Base-by-base conservation (phyloP, 2,888 invertebrate species). In the Acanthosoma haemorrhoidale region DNA sequence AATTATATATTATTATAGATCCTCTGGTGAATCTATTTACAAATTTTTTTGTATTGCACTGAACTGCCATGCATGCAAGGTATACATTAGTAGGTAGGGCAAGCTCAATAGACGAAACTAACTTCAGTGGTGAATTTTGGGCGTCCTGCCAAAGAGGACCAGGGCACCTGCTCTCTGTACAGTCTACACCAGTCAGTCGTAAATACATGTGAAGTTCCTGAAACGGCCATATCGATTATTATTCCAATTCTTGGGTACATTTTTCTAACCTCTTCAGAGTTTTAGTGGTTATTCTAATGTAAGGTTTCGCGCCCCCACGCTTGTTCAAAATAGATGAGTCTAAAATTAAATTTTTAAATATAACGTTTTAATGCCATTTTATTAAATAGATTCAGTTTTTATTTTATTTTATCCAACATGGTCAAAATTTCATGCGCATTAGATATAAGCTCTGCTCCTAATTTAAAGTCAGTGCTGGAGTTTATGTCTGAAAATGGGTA, bases 401-500 rank as follows among this genome's bases (percentile, higher is more conserved):
- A 25, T 51, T 51, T 21, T 51, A 51, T 1, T 11, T 21, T 13
- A 18, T 18, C 16, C 29, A 64, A 39, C 1, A 64, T 64, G 64
- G 64, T 64, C 2, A 61, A 36, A 18, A 84, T 88, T 77, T 88
- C 89, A 2, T 88, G 88, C 77, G 90, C 89, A 1, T 79, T 89
- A 74, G 88, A 88, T 77, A 84, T 85, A 72, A 83, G 83, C 72
- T 81, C 84, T 72, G 85, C 86, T 18, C 82, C 86, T 58, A 86
- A 88, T 78, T 80, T 90, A 72, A 84, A 84, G 77, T 82, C 82
- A 75, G 84, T 85, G 75, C 78, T 90, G 67, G 81, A 83, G 43
- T 82, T 83, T 72, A 85, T 87, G 18, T 80, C 85, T 71, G 76
- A 77, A 25, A 76, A 80, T 32, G 81, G 80, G 83, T 82, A 77